Conservation (phyloP, 2,888 invertebrate species). For the Drosophila subquinaria region DNA sequence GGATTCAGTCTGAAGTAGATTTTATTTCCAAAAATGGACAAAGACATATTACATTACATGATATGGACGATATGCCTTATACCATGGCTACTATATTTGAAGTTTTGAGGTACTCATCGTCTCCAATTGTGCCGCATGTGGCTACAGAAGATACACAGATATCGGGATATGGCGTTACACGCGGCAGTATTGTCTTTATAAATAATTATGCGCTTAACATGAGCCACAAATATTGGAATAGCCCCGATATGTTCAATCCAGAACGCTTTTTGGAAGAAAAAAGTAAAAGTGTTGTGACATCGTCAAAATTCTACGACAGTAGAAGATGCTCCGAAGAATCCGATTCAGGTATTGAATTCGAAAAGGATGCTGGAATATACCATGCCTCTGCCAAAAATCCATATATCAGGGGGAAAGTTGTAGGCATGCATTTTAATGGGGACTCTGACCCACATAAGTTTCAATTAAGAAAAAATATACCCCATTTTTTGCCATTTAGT, state of each 20-base stretch:
- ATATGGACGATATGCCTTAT: conserved; percentile 90
- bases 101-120: conserved; percentile 91
- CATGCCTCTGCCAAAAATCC: not conserved
- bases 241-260: conserved; percentile 91
- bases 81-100: conserved; percentile 94
- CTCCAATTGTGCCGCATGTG: conserved; percentile 96
- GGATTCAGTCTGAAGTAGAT: conserved; percentile 90
- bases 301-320: conserved; percentile 19
- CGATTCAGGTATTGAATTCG: conserved; percentile 88
- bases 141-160: conserved; percentile 92
- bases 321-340: conserved; percentile 86
- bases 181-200: conserved; percentile 93
- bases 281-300: not conserved
- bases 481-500: conserved; percentile 94
- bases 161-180: conserved; percentile 90
- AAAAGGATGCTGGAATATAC: conserved; percentile 72
- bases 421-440: conserved; percentile 5
- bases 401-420: not conserved
- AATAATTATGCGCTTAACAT: conserved; percentile 94
- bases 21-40: conserved; percentile 86
- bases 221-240: conserved; percentile 90
- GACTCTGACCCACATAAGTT: conserved; percentile 10
- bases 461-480: conserved; percentile 87
- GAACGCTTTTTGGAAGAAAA: conserved; percentile 89
- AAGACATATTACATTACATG: conserved; percentile 88